phyloP scores from a whole-genome alignment of 2,888 invertebrate genomes.

The Eupithecia pulchellata region DNA sequence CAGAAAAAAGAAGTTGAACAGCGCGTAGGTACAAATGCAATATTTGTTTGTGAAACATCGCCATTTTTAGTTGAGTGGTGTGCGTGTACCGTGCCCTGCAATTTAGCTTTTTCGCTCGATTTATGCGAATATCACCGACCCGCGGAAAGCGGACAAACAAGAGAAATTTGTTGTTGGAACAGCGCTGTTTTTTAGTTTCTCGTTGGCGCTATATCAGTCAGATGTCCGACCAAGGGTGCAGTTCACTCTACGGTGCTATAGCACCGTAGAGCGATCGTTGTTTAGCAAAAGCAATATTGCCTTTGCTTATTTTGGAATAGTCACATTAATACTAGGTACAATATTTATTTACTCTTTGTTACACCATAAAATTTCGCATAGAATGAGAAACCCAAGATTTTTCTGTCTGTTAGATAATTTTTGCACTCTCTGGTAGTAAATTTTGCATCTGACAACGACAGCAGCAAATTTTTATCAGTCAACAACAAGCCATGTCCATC shows the following conservation, averaged over 20 bases:
- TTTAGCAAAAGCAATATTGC: too few relatives aligned
- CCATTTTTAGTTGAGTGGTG: constrained; percentile 78
- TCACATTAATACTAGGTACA: background rate
- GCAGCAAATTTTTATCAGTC: constrained; percentile 31
- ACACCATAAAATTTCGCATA: background rate
- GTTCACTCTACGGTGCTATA: constrained; percentile 28
- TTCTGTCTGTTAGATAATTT: constrained; percentile 2
- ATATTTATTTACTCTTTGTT: background rate
- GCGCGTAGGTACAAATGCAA: constrained; percentile 59
- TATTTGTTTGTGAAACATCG: constrained; percentile 76
- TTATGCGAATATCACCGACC: constrained; percentile 78
- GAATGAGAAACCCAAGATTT: background rate
- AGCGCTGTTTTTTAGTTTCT: constrained; percentile 71
- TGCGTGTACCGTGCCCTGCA: constrained; percentile 76
- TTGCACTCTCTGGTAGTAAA: constrained; percentile 25
- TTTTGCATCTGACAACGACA: constrained; percentile 7
- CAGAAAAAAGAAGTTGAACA: constrained; percentile 63
- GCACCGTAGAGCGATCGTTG: too few relatives aligned
- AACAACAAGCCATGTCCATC: constrained; percentile 37
- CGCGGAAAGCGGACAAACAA: constrained; percentile 81
- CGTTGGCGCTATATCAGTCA: constrained; percentile 74
- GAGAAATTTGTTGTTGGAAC: constrained; percentile 75
- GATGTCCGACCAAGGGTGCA: constrained; percentile 51
- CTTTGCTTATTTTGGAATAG: background rate
- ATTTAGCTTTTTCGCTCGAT: constrained; percentile 81